Base-by-base conservation (phyloP, 1,140 invertebrate genomes). In the Penaeus vannamei region DNA sequence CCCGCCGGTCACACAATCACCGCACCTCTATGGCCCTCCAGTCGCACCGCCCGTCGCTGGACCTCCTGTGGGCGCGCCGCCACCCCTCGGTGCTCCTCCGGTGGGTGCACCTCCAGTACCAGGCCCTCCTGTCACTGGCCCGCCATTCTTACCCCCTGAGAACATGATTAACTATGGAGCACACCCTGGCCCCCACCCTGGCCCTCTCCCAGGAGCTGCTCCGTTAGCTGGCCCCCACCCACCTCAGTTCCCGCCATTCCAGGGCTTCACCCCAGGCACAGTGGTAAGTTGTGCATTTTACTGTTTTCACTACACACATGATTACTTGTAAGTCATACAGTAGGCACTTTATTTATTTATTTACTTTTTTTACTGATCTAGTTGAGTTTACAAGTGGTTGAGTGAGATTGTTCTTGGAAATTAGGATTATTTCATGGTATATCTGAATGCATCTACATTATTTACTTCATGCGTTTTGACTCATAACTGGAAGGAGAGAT, bases 81-180 rank as follows among this genome's bases (percentile, higher is more conserved):
- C 85, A n/a, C 90, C 86, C 14, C 64, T 87, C 19, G 42, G 69
- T 53, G 80, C 42, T 79, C 80, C 89, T 80, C 89, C 90, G 53
- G 72, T 87, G 60, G 80, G 76, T 81, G 60, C 66, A 64, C 90
- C 90, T 66, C 84, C 87, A 46, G 64, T 84, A 26, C 32, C 77
- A 80, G 85, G 81, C n/a, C 84, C 62, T 69, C 86, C 86, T 81
- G 86, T 87, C 14, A 87, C 86, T 66, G 85, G 86, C 20, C 91
- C 91, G n/a, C 87, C 90, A 59, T 88, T 91, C 84, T 59, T 89
- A 59, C 91, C 92, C 66, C 91, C 88, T 72, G 87, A 90, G 83
- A 91, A 91, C 62, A 90, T 92, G 72, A 92, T 92, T 32, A 92
- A 92, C 89, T 92, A 91, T 87, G 92, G 59, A 17, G 91, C 88